Conservation (phyloP, 2,113 vertebrate species). For the Cygnus atratus region DNA sequence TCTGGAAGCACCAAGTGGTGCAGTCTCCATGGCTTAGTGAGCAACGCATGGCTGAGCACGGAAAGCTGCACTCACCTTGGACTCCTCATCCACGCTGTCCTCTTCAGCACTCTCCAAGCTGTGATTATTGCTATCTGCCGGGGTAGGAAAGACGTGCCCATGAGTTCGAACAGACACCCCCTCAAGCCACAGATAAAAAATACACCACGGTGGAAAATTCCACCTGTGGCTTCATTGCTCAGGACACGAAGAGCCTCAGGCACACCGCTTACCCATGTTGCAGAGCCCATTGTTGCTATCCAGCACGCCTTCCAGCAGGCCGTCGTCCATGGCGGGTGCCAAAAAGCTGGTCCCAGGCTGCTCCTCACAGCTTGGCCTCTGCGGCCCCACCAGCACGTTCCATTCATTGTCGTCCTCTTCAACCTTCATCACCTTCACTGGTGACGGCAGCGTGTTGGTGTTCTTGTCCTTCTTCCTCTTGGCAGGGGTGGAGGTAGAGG, state of each 20-base stretch:
- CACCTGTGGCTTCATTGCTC: neutral
- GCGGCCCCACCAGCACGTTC: fast-evolving
- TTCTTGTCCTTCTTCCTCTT: neutral
- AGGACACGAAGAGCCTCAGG: neutral
- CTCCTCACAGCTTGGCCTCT: neutral
- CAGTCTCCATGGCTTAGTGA: neutral
- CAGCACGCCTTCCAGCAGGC: neutral
- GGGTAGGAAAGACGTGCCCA: neutral
- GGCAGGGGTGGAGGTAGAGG: neutral
- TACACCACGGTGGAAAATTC: neutral
- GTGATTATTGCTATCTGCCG: neutral
- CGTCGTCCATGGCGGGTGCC: too few species aligned
- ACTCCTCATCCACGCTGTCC: neutral
- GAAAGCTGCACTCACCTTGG: neutral
- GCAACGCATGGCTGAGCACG: neutral
- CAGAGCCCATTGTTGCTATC: neutral
- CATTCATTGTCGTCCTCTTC: fast-evolving
- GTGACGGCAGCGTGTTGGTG: fast-evolving
- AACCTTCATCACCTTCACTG: neutral
- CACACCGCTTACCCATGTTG: neutral
- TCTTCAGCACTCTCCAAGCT: neutral
- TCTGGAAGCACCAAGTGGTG: neutral
- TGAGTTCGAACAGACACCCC: neutral
- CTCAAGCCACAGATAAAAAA: neutral
- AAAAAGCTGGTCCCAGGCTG: neutral